Evolutionary conservation across 2,113 vertebrate genomes (phyloP).

Genomic region (Myotis brandtii): DNA sequence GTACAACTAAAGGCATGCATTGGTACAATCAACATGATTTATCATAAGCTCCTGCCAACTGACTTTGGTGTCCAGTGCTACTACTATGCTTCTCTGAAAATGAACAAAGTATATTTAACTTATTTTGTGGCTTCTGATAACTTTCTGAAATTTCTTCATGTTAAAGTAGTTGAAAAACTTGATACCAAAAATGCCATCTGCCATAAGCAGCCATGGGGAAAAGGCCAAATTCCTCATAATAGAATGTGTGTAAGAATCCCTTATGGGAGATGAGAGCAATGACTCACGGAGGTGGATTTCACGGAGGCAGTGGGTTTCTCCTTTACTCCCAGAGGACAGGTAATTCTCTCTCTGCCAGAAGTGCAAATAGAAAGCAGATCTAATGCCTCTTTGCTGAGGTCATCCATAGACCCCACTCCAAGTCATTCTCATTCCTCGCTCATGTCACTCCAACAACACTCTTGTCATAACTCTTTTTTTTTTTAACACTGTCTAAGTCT

Average conservation of each 20-base stretch:
- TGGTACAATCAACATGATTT: neutral
- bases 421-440: neutral
- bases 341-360: neutral
- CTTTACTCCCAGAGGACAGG: neutral
- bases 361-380: neutral
- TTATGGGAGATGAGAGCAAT: neutral
- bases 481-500: constrained; percentile 82
- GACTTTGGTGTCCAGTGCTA: neutral
- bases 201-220: neutral
- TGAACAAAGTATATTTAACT: neutral
- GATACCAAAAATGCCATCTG: neutral
- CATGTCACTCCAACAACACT: neutral
- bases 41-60: neutral
- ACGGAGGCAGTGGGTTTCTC: neutral
- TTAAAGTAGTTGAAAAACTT: constrained; percentile 23
- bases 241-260: neutral
- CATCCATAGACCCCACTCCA: neutral
- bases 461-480: neutral
- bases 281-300: neutral
- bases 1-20: neutral
- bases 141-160: constrained; percentile 34
- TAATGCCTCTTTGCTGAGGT: neutral
- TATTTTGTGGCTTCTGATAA: constrained; percentile 37
- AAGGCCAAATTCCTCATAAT: neutral
- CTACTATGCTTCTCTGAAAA: neutral